Percentiles rank a stretch among this genome's conserved stretches.
phyloP scores from a whole-genome alignment of 2,888 invertebrate species.

The Brachypalpus laphriformis region DNA sequence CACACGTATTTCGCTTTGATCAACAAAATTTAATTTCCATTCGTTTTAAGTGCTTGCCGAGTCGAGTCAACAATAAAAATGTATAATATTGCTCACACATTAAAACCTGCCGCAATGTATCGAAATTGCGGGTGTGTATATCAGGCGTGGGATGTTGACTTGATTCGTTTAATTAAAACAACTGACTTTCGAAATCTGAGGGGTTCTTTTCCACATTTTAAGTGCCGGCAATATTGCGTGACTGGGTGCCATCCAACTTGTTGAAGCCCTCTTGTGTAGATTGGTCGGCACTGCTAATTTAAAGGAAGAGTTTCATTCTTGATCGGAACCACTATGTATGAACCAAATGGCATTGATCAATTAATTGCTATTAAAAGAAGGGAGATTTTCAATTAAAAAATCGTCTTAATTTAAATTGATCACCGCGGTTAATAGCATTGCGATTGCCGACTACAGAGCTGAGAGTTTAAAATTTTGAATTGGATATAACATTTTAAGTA shows the following conservation, averaged over 20 bases:
- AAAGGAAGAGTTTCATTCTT: conserved; percentile 71
- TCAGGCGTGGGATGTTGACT: conserved; percentile 72
- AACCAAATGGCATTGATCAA: conserved; percentile 73
- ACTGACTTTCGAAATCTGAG: conserved; percentile 73
- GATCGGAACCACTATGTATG: conserved; percentile 69
- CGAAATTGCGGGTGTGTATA: conserved; percentile 67
- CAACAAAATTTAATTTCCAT: conserved; percentile 6
- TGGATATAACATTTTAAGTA: conserved; percentile 15
- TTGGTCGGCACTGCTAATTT: conserved; percentile 57
- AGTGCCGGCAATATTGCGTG: conserved; percentile 73
- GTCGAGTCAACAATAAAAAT: conserved; percentile 60
- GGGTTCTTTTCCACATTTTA: conserved; percentile 69
- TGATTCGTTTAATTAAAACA: conserved; percentile 73
- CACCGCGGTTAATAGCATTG: conserved; percentile 70
- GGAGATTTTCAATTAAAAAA: conserved; percentile 74
- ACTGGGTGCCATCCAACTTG: conserved; percentile 71
- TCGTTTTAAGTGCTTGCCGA: conserved; percentile 53
- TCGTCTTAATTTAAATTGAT: conserved; percentile 75
- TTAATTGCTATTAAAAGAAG: conserved; percentile 73
- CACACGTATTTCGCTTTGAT: neutral
- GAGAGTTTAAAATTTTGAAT: conserved; percentile 61
- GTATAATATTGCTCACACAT: conserved; percentile 34
- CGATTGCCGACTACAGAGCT: conserved; percentile 71
- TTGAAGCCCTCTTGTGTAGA: conserved; percentile 55
- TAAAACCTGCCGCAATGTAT: conserved; percentile 48